Percentiles rank a stretch among this genome's conserved stretches.
Evolutionary conservation across 2,797 vertebrate genomes (phyloP).

Genomic region (Numenius phaeopus): DNA sequence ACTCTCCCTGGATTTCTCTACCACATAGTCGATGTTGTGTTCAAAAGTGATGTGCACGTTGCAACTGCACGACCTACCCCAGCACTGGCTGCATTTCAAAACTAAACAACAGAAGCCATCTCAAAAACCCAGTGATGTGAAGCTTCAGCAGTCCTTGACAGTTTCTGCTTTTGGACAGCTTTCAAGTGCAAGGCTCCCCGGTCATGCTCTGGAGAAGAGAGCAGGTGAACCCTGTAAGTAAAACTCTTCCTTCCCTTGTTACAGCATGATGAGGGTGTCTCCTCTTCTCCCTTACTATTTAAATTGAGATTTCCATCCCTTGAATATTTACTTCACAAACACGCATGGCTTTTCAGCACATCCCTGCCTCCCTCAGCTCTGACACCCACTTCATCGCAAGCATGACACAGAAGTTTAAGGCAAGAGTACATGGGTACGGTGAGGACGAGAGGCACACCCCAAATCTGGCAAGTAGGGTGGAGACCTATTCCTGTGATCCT

Average conservation of each 20-base stretch:
- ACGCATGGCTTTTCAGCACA: slow-evolving; percentile 1
- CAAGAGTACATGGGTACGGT: background rate
- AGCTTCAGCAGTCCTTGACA: slow-evolving; percentile 29
- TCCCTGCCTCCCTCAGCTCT: slow-evolving; percentile 29
- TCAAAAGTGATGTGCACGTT: slow-evolving; percentile 45
- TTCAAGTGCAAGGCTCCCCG: background rate
- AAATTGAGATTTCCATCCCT: background rate
- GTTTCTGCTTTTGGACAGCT: background rate
- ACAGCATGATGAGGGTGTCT: background rate
- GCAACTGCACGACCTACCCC: slow-evolving; percentile 67
- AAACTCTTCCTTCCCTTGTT: background rate
- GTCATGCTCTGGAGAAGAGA: background rate
- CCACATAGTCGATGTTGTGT: background rate
- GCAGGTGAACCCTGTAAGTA: background rate
- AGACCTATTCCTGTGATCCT: background rate
- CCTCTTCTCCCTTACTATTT: background rate
- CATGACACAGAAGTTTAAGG: slow-evolving; percentile 42
- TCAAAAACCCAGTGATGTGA: background rate
- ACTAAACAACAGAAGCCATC: slow-evolving; percentile 41
- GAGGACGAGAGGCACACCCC: background rate
- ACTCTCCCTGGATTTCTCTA: slow-evolving; percentile 59
- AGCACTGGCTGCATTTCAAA: slow-evolving; percentile 59
- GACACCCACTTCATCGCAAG: slow-evolving; percentile 14
- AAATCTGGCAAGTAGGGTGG: background rate
- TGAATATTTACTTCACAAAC: slow-evolving; percentile 28